Base-by-base conservation (phyloP, 2,888 invertebrate genomes). In the Ypsolopha sequella region DNA sequence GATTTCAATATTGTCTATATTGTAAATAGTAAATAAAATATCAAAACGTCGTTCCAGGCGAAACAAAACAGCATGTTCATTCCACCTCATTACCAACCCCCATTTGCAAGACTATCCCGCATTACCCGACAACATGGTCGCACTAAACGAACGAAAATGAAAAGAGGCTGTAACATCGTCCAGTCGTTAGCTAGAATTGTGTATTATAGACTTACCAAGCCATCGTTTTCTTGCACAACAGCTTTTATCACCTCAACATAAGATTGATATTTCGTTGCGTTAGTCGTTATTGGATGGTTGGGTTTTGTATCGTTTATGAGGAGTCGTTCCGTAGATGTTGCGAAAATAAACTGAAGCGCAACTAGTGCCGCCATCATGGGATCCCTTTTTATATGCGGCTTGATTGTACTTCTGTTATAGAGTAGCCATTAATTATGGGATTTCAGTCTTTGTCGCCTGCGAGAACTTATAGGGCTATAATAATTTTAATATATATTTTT, bases 161-260 rank as follows among this genome's bases (percentile, higher is more conserved):
- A 52, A 52, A 52, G 38, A 36, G 48, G 41, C 34, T 14, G 8
- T 43, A 48, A 57, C 55, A 51, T 41, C 52, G 55, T 57, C 41
- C 54, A 55, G 58, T 60, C 60, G 59, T 63, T 63, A 60, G 55
- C 44, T 45, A 36, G 52, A 57, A 58, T 58, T 61, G 68, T 64
- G 68, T 66, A 68, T 70, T 69, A 70, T 68, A 10, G 34, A 46
- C 46, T 33, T 35, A 43, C 36, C 34, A 46, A n/a, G 35, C 35
- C 35, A 46, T 6, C 35, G n/a, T 46, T n/a, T 10, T 7, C 45
- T 34, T 7, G 11, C 35, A 11, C n/a, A 33, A 35, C 13, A 43
- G 8, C 13, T 14, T 8, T 43, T 13, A 14, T 43, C 8, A 34
- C 11, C 11, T 35, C 35, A 35, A 46, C 34, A 35, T 11, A 46